Evolutionary conservation across 2,888 invertebrate species (phyloP).

Genomic region (Flabesymbios commensalis): DNA sequence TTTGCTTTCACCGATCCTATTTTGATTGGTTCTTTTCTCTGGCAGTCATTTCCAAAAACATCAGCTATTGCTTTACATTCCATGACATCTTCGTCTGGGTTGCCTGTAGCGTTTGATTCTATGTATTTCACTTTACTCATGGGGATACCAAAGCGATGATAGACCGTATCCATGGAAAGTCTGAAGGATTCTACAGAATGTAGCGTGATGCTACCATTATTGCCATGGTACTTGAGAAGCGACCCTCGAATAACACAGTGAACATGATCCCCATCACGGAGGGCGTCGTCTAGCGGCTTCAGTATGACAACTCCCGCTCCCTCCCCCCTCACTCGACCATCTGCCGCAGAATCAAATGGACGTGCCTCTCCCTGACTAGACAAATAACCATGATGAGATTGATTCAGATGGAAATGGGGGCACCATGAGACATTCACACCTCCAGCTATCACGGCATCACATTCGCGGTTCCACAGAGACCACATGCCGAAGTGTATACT

Average conservation of each 20-base stretch:
- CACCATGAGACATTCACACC: constrained; percentile 46
- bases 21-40: constrained; percentile 5
- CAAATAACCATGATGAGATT: constrained; percentile 44
- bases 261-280: constrained; percentile 34
- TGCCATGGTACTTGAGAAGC: constrained; percentile 51
- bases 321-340: constrained; percentile 57
- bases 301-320: constrained; percentile 52
- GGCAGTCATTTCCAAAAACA: constrained; percentile 19
- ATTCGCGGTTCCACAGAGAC: constrained; percentile 27
- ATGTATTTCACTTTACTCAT: constrained; percentile 33
- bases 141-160: constrained; percentile 9
- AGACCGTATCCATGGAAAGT: constrained; percentile 9
- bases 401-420: constrained; percentile 42
- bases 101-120: constrained; percentile 56
- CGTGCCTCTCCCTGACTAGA: constrained; percentile 48
- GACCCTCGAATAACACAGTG: constrained; percentile 41
- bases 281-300: constrained; percentile 41
- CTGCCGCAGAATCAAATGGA: constrained; percentile 52
- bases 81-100: constrained; percentile 50
- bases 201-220: constrained; percentile 46
- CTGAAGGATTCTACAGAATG: constrained; percentile 17
- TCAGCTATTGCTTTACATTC: constrained; percentile 41
- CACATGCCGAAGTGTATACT: constrained; percentile 23
- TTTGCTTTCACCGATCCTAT: constrained; percentile 28
- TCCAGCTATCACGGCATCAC: constrained; percentile 44